Base-by-base conservation (phyloP, 2,797 vertebrate species). In the Pogonophryne albipinna region DNA sequence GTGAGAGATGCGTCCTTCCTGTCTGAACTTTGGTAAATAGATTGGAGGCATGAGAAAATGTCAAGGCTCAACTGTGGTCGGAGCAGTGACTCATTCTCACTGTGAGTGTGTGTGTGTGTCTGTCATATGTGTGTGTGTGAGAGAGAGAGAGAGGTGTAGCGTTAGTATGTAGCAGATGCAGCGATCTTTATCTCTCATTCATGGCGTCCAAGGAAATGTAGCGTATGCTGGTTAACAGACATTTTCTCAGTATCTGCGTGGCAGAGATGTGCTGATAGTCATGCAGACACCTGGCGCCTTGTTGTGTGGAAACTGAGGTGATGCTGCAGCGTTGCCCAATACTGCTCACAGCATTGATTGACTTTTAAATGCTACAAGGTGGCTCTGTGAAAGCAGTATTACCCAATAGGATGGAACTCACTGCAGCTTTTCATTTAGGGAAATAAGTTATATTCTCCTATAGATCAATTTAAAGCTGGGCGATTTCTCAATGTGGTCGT, bases 41-140 rank as follows among this genome's bases (percentile, higher is more conserved):
- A 95, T 57, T 93, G 95, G 95, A 97, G 95, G 93, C 94, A 94
- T 96, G 96, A 98, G 95, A 96, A 90, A 97, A 98, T 96, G 96
- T 95, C 91, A 95, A 94, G 92, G 90, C 93, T 94, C 91, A 88
- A 85, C 95, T 97, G 96, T 95, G 96, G 96, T 96, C 93, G 92
- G 80, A 93, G 86, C 90, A 90, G 94, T 95, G 94, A 96, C 93
- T 95, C 93, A 91, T 88, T 87, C 85, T 77, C 73, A 73, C 50
- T 85, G 51, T 65, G 74, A 62, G 59, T 74, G 65, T 80, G 79
- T 94, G 16, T 45, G 74, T 23, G 17, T 46, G 59, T 38, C 27
- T n/a, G n/a, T n/a, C n/a, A n/a, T n/a, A 9, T 38, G 2, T 38
- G 34, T 38, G 34, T 38, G 34, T 38, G 34, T 38, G 8, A 9